Evolutionary conservation across 2,888 invertebrate species (phyloP), one percentile per base, ranked within the genome.

Genomic region (Rhingia campestris): DNA sequence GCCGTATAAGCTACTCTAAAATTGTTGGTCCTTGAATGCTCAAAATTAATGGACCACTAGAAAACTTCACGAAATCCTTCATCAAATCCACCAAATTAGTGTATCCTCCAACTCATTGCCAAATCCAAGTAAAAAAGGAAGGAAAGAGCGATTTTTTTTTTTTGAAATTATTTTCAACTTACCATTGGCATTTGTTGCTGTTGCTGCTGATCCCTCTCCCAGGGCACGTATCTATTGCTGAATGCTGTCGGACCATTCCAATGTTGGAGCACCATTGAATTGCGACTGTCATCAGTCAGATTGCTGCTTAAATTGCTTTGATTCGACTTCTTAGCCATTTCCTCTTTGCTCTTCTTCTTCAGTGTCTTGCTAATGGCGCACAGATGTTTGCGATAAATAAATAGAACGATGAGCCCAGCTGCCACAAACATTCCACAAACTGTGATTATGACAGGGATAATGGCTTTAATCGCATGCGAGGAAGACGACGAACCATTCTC

Each of bases 161-260:
- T 51, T 67, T 59, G 9, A 77, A 67, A 80, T 73, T 35, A 81
- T 86, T 85, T 80, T 64, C 87, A 92, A 92, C 90, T 92, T 92
- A 80, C 87, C 86, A 86, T 63, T 5, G 81, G 64, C 70, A 88
- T 74, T 69, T 77, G 77, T 39, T 84, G 72, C 66, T 81, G 87
- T 85, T 91, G 90, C 86, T 92, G 92, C 67, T 92, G 91, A 69
- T 95, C 94, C 47, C 93, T 92, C 77, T 94, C 95, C 96, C 96
- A 97, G 22, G 95, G 94, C 88, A 97, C 96, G 91, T 97, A 97
- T 86, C 96, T 93, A 92, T 97, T 97, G 88, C 94, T 95, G 89
- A 95, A 94, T 6, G 96, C 96, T 86, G 95, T 94, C 9, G 96
- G 96, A 12, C 96, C 95, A 84, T 95, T 93, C 97, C 97, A 97